Evolutionary conservation across 1,140 invertebrate genomes (phyloP).

Genomic region (Lerema accius): DNA sequence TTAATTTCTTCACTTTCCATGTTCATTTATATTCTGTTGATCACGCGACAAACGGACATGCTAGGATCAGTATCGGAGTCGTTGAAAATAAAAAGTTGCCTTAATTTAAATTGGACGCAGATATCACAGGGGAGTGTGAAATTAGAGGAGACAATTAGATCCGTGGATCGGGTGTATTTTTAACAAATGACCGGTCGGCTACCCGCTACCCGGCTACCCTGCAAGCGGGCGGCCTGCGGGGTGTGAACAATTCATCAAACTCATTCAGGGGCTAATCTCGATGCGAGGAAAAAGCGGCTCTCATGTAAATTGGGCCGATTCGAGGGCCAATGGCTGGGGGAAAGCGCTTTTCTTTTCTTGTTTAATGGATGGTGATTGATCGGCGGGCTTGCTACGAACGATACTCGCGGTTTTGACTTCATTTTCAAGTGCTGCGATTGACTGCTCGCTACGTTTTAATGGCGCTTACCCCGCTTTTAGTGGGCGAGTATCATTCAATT

Average conservation of each 20-base stretch:
- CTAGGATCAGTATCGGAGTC: slow-evolving; percentile 13
- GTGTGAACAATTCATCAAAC: slow-evolving; percentile 80
- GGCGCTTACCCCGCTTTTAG: not conserved
- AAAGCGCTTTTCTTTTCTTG: slow-evolving; percentile 81
- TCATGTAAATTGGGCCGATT: slow-evolving; percentile 82
- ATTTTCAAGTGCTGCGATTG: slow-evolving; percentile 70
- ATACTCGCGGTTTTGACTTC: slow-evolving; percentile 78
- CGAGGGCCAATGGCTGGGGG: slow-evolving; percentile 77
- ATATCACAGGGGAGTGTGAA: slow-evolving; percentile 76
- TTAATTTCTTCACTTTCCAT: slow-evolving; percentile 14
- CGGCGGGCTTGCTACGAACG: slow-evolving; percentile 66
- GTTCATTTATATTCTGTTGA: slow-evolving; percentile 14
- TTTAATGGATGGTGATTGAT: slow-evolving; percentile 83
- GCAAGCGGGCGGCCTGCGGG: slow-evolving; percentile 59
- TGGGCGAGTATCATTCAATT: slow-evolving; percentile 8
- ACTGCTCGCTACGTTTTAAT: slow-evolving; percentile 47
- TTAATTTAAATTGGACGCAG: slow-evolving; percentile 64
- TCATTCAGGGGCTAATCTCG: slow-evolving; percentile 82
- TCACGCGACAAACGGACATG: slow-evolving; percentile 11
- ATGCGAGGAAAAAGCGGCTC: slow-evolving; percentile 81
- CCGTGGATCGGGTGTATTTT: slow-evolving; percentile 80
- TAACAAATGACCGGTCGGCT: slow-evolving; percentile 78
- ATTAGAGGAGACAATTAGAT: slow-evolving; percentile 82
- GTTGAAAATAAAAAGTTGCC: slow-evolving; percentile 37
- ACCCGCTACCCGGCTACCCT: no score